Conservation (phyloP, 2,113 vertebrate species). For the Piprites chloris region DNA sequence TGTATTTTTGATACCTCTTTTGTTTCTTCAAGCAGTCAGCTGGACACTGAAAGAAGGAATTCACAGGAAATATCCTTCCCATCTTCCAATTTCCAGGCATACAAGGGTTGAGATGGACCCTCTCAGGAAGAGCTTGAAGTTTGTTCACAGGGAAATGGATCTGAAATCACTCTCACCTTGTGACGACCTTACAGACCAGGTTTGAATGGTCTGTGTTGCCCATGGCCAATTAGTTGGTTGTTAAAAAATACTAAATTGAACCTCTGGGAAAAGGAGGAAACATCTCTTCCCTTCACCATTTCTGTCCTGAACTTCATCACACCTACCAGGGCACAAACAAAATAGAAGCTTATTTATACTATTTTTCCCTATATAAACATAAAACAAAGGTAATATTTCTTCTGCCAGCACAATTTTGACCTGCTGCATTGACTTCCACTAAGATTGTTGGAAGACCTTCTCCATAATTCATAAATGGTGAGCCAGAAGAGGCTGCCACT, state of each 20-base stretch:
- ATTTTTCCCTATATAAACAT: background rate
- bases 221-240: background rate
- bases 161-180: background rate
- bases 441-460: background rate
- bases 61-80: accelerated
- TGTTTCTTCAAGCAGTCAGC: background rate
- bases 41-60: background rate
- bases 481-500: background rate
- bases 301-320: background rate
- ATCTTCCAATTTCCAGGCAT: background rate
- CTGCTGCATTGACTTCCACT: background rate
- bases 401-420: background rate
- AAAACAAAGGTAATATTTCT: background rate
- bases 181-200: background rate
- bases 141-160: background rate
- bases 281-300: background rate
- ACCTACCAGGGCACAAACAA: background rate
- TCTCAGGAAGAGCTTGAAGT: background rate
- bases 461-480: background rate
- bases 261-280: background rate
- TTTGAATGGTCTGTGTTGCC: background rate
- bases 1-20: background rate
- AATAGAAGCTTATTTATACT: background rate
- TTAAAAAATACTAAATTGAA: background rate
- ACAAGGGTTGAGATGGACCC: background rate